Conservation (phyloP, 2,113 vertebrate genomes). For the Stercorarius parasiticus region DNA sequence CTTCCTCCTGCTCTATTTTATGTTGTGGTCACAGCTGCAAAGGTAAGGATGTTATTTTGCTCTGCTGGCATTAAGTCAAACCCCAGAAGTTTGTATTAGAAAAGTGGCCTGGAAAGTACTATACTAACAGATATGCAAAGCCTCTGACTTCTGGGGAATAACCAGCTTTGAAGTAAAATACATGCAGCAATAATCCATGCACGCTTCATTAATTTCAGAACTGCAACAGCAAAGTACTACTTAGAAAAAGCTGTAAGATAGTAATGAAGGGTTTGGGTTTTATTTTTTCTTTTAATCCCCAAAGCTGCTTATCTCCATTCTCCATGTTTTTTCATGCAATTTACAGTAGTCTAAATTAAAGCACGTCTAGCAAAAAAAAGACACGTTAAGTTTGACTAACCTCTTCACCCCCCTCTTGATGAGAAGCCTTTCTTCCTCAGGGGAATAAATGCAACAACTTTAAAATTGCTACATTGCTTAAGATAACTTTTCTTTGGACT, state of each 20-base stretch:
- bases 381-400: not conserved
- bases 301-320: conserved; percentile 46
- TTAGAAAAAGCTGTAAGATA: conserved; percentile 20
- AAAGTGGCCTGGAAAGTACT: conserved; percentile 19
- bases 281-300: conserved; percentile 28
- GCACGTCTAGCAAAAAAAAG: not conserved
- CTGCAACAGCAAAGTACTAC: not conserved
- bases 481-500: not conserved
- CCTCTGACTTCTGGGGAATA: conserved; percentile 37
- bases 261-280: not conserved
- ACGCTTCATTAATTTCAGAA: conserved; percentile 31
- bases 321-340: conserved; percentile 20
- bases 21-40: conserved; percentile 23
- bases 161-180: conserved; percentile 47
- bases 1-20: not conserved
- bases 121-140: not conserved
- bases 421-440: not conserved
- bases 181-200: not conserved
- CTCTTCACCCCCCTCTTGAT: not conserved
- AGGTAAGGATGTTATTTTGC: conserved; percentile 31
- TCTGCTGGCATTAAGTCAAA: not conserved
- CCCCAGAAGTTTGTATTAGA: not conserved
- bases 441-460: not conserved
- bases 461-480: not conserved
- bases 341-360: not conserved